Percentiles rank a stretch among this genome's conserved stretches.
Conservation (phyloP, 2,888 invertebrate genomes). For the Eupsilia transversa region DNA sequence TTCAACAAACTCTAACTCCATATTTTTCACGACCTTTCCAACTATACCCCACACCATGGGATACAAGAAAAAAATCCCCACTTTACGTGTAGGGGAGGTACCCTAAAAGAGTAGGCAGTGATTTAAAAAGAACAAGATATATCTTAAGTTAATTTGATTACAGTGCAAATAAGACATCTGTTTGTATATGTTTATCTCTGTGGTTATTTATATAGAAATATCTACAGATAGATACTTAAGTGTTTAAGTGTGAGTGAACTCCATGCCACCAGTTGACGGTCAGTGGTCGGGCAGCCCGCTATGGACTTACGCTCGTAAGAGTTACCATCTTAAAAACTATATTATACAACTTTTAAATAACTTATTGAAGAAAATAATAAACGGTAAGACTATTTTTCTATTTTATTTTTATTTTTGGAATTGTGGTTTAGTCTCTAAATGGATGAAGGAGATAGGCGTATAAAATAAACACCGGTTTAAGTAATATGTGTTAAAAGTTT, state of each 20-base stretch:
- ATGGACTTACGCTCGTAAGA: slow-evolving; percentile 27
- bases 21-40: too few relatives aligned
- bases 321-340: slow-evolving; percentile 3
- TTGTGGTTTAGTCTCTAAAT: neutral
- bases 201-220: neutral
- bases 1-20: too few relatives aligned
- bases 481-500: neutral
- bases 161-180: slow-evolving; percentile 7
- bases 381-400: slow-evolving; percentile 30
- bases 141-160: neutral
- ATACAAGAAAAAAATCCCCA: too few relatives aligned
- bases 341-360: slow-evolving; percentile 22
- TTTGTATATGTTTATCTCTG: slow-evolving; percentile 5
- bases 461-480: neutral
- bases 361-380: neutral
- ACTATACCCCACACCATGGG: too few relatives aligned
- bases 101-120: too few relatives aligned
- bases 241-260: slow-evolving; percentile 6
- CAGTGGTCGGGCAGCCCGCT: slow-evolving; percentile 42
- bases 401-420: neutral
- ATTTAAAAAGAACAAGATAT: neutral
- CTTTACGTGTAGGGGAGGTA: too few relatives aligned
- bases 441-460: neutral
- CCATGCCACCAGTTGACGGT: slow-evolving; percentile 47
- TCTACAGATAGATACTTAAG: neutral